These are phyloP conservation scores for Cataglyphis altisquamis DNA, from an alignment of 2,888 invertebrate genomes.

Conservation along the genomic window DNA sequence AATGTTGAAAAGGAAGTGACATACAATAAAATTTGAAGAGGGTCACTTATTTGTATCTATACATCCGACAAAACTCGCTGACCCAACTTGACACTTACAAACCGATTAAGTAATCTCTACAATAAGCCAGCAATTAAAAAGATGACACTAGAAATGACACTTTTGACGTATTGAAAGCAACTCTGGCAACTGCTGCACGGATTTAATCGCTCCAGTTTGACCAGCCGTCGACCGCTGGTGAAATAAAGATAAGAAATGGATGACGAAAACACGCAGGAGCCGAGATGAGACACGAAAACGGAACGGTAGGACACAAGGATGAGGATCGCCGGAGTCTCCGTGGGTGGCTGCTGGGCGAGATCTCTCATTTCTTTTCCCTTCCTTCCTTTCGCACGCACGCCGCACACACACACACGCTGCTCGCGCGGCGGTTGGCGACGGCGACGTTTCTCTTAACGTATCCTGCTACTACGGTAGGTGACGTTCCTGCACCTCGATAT, in stretches of 20 bases:
- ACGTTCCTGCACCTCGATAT: slow-evolving; percentile 38
- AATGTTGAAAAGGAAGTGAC: not conserved
- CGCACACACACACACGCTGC: not conserved
- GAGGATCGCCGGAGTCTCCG: slow-evolving; percentile 54
- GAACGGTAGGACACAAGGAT: slow-evolving; percentile 33
- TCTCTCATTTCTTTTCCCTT: slow-evolving; percentile 66
- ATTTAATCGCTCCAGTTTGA: not conserved
- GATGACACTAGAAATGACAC: not conserved
- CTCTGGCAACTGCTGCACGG: not conserved
- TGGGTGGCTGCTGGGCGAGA: slow-evolving; percentile 70
- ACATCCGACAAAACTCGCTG: not conserved
- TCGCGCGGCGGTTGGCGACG: slow-evolving; percentile 20
- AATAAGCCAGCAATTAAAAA: not conserved
- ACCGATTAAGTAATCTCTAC: not conserved
- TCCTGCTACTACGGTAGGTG: slow-evolving; percentile 44
- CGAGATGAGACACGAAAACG: slow-evolving; percentile 43
- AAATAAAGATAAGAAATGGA: slow-evolving; percentile 54
- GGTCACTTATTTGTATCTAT: not conserved
- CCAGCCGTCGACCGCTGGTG: not conserved
- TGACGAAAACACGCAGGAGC: slow-evolving; percentile 47
- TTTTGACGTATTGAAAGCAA: not conserved
- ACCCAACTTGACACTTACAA: not conserved
- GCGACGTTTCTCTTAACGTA: slow-evolving; percentile 53
- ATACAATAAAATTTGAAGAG: not conserved
- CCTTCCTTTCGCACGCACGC: slow-evolving; percentile 38